Conservation (phyloP, 2,797 vertebrate species). For the Orientallactaga sibirica region DNA sequence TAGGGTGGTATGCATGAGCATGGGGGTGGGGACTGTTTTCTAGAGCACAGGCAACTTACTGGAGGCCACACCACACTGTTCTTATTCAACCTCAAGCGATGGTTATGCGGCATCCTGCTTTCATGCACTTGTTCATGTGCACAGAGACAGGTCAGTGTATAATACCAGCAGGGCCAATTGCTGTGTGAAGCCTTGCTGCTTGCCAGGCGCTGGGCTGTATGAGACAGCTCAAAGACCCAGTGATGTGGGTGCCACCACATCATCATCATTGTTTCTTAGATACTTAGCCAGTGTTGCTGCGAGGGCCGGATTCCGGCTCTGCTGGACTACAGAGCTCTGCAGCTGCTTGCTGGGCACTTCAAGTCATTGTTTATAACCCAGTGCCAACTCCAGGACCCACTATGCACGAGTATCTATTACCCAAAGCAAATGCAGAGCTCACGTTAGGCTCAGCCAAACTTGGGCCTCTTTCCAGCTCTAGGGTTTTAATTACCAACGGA, state of each 20-base stretch:
- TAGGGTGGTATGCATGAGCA: too few relatives aligned
- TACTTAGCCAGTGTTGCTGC: neutral
- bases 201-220: neutral
- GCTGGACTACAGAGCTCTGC: neutral
- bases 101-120: neutral
- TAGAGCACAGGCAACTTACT: too few relatives aligned
- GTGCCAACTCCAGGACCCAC: neutral
- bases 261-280: neutral
- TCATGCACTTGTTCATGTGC: neutral
- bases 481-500: constrained; percentile 66
- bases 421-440: neutral
- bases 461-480: constrained; percentile 23
- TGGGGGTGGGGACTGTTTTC: too few relatives aligned
- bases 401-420: neutral
- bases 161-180: neutral
- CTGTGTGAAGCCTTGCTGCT: neutral
- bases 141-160: neutral
- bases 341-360: neutral
- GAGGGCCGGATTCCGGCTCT: neutral
- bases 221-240: neutral
- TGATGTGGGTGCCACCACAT: neutral
- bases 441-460: neutral
- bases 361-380: neutral
- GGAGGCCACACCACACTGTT: neutral
- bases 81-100: neutral